Base-by-base conservation (phyloP, 2,888 invertebrate species). In the Drosophila buzzatii region DNA sequence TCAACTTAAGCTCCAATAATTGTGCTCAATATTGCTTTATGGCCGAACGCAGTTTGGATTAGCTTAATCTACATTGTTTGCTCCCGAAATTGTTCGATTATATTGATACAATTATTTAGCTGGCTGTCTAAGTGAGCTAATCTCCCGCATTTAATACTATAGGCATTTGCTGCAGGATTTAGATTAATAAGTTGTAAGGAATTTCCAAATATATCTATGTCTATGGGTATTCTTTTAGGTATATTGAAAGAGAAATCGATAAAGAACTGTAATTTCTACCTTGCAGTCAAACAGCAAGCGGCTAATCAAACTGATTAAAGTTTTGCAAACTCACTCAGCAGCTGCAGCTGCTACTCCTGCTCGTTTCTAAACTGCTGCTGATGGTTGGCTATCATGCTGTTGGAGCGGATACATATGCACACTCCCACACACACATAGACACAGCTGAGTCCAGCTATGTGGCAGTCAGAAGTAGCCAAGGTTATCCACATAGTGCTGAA, bases 281-380 rank as follows among this genome's bases (percentile, higher is more conserved):
- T 42, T 39, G 16, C 16, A 9, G 20, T 18, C 20, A 23, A n/a
- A 16, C 0, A 7, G 6, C 16, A 20, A 14, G 47, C 18, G 57
- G 33, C 12, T 61, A 64, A 62, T 67, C 64, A 55, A 60, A 14
- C 42, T 69, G 70, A 67, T 75, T 64, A 67, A 73, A 69, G 68
- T 62, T 53, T 55, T 52, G 49, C 27, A 52, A 61, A 56, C 23
- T 31, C 49, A 35, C 23, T 9, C 16, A 9, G 41, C 51, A 49
- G 37, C 16, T 45, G 44, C 42, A 55, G 39, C 6, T 59, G 42
- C n/a, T 41, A 52, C 2, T 27, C 27, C 27, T 45, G 52, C 27
- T 4, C 31, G 5, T 12, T 37, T 27, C 23, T 20, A 18, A 14
- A 12, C 49, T 14, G 10, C 12, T 12, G 18, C 23, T 55, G 20